Percentiles rank a stretch among this genome's conserved stretches.
Conservation (phyloP, 2,888 invertebrate species). For the Euproctis similis region DNA sequence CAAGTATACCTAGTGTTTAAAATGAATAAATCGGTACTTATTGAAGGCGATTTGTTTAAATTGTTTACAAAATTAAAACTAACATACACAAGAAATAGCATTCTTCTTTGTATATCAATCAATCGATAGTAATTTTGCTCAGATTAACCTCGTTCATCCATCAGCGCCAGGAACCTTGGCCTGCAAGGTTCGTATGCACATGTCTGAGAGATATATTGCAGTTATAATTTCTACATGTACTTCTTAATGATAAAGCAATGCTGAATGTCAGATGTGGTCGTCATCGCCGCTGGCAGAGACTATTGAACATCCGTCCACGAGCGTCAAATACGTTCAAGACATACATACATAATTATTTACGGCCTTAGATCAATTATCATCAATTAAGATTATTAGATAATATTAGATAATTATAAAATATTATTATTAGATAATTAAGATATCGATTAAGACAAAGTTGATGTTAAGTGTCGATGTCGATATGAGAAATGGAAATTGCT, state of each 20-base stretch:
- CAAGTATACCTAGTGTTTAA: too few species aligned
- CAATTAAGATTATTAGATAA: too few species aligned
- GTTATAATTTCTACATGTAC: constrained; percentile 35
- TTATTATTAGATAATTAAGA: too few species aligned
- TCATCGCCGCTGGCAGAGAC: constrained; percentile 27
- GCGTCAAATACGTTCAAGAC: constrained; percentile 25
- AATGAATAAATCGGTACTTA: too few species aligned
- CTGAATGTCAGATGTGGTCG: constrained; percentile 34
- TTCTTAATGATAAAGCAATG: constrained; percentile 37
- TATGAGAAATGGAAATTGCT: too few species aligned
- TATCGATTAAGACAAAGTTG: too few species aligned
- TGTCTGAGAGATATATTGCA: constrained; percentile 39
- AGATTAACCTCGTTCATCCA: constrained; percentile 44
- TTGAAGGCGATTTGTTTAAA: too few species aligned
- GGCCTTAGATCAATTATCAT: too few species aligned
- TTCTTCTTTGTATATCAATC: constrained; percentile 21
- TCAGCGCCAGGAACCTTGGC: constrained; percentile 42
- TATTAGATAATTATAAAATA: too few species aligned
- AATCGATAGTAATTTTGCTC: constrained; percentile 22
- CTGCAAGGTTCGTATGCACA: constrained; percentile 36
- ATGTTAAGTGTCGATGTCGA: too few species aligned
- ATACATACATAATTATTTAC: constrained; percentile 31
- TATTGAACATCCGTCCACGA: constrained; percentile 24
- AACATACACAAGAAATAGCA: constrained; percentile 4
- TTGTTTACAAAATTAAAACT: too few species aligned